A percentile compares a stretch with the other conserved stretches of the same genome.
Conservation (phyloP, 1,140 invertebrate species). For the Goniozus legneri region DNA sequence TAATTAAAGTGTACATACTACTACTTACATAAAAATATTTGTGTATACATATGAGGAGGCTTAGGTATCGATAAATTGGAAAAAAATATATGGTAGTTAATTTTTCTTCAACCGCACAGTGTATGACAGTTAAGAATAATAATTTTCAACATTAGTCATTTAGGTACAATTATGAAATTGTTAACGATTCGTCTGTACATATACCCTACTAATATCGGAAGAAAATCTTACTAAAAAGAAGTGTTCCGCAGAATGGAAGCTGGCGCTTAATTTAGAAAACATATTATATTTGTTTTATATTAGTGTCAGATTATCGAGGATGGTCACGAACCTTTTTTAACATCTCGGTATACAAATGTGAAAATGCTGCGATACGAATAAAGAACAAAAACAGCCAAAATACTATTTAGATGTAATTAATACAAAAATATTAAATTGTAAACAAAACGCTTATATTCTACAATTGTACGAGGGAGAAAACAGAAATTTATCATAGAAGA, state of each 20-base stretch:
- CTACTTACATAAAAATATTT: conserved; percentile 18
- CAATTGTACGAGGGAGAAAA: conserved; percentile 30
- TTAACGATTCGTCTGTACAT: conserved; percentile 28
- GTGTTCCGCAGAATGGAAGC: conserved; percentile 10
- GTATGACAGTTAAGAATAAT: conserved; percentile 23
- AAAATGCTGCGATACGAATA: conserved; percentile 13
- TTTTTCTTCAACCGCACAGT: conserved; percentile 21
- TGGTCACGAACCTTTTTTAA: too few relatives aligned
- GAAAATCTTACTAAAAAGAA: conserved; percentile 24
- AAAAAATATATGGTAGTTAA: conserved; percentile 11
- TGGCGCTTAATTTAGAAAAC: conserved; percentile 23
- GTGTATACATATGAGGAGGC: conserved; percentile 1
- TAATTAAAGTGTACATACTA: conserved; percentile 24
- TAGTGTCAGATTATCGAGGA: too few relatives aligned
- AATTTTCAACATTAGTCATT: conserved; percentile 30
- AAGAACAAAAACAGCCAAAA: conserved; percentile 25
- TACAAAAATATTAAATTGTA: conserved; percentile 20
- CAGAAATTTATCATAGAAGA: conserved; percentile 35
- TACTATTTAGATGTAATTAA: conserved; percentile 26
- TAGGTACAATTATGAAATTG: conserved; percentile 16
- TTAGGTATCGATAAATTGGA: conserved; percentile 6
- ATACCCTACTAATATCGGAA: conserved; percentile 19
- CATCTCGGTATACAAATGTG: too few relatives aligned
- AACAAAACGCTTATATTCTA: conserved; percentile 43
- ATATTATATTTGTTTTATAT: conserved; percentile 19